Evolutionary conservation across 2,113 vertebrate species (phyloP), one percentile per base, ranked within the genome.

Genomic region (human (Homo sapiens)): DNA sequence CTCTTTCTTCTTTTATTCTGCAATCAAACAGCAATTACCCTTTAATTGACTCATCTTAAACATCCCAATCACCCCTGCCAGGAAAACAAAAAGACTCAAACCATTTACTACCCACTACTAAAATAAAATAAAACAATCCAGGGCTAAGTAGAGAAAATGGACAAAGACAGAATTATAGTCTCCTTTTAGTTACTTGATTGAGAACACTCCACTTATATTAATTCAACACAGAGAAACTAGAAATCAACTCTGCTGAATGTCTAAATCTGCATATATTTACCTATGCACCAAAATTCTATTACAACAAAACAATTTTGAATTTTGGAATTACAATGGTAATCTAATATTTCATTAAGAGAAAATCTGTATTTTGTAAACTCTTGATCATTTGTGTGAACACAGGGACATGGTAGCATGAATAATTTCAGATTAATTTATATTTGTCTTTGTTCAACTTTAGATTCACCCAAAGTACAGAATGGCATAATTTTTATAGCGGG

Each of bases 31-130:
- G 57, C 76, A 96, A 97, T 97, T 96, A 92, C 50, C 68, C 64
- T 93, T 97, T 79, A 75, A 96, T 73, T 96, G 68, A 87, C 48
- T 93, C 87, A 88, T 96, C 68, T 68, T 89, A 90, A 97, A 97
- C 25, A 97, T 83, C 59, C 59, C 94, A 96, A 83, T 93, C 79
- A 95, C 43, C 35, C 23, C 57, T 82, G 40, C 35, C 45, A 89
- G 38, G 64, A 82, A 97, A 94, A 92, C 27, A 86, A 91, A 92
- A 90, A 92, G 80, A 73, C 70, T 90, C 61, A 87, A 91, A 88
- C 35, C 18, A 85, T 66, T 96, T 91, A 79, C 20, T 96, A n/a
- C 14, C 27, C 45, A 84, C 45, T 90, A 90, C 45, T 94, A 83
- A 96, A 97, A 86, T 79, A 96, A 94, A 98, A 76, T 89, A 80